A percentile compares a stretch with the other conserved stretches of the same genome.
These are phyloP conservation scores for Drosophila macrospina DNA, from an alignment of 2,888 invertebrate species.

Conservation along the genomic window DNA sequence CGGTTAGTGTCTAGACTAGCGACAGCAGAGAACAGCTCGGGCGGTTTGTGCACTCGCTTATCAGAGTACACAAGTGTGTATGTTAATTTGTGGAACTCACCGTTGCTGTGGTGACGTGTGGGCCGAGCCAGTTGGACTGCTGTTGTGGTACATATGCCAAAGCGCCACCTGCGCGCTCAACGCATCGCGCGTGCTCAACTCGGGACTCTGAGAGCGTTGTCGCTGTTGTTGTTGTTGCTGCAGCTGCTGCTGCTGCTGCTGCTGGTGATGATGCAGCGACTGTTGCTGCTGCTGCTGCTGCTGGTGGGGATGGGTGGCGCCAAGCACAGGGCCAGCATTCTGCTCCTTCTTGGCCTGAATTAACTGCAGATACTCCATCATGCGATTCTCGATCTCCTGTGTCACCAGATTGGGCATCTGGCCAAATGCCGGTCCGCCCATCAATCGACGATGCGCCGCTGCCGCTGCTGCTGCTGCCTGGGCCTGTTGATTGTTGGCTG, in stretches of 20 bases:
- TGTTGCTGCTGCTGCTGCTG: constrained; percentile 60
- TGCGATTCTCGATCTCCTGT: constrained; percentile 91
- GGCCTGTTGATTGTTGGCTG: constrained; percentile 86
- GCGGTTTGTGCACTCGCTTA: constrained; percentile 9
- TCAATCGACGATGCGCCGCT: constrained; percentile 84
- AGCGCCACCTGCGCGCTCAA: constrained; percentile 91
- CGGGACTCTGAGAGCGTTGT: constrained; percentile 84
- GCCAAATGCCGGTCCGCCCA: constrained; percentile 85
- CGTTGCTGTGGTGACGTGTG: constrained; percentile 86
- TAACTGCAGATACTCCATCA: constrained; percentile 92
- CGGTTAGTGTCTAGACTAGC: constrained; percentile 41
- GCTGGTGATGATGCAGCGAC: constrained; percentile 77
- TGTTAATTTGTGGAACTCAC: constrained; percentile 66
- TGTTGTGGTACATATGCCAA: constrained; percentile 93
- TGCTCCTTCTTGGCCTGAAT: constrained; percentile 86
- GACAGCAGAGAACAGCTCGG: not conserved
- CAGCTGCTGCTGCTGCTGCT: constrained; percentile 56
- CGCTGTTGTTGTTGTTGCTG: constrained; percentile 69
- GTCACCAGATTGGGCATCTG: constrained; percentile 88
- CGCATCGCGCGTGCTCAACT: constrained; percentile 85
- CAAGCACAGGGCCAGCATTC: constrained; percentile 33
- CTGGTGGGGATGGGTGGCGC: constrained; percentile 62
- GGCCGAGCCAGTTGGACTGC: constrained; percentile 86
- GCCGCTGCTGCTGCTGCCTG: constrained; percentile 86
- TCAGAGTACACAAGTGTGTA: not conserved